phyloP scores from a whole-genome alignment of 2,797 vertebrate genomes.

The Rhinogobio ventralis region DNA sequence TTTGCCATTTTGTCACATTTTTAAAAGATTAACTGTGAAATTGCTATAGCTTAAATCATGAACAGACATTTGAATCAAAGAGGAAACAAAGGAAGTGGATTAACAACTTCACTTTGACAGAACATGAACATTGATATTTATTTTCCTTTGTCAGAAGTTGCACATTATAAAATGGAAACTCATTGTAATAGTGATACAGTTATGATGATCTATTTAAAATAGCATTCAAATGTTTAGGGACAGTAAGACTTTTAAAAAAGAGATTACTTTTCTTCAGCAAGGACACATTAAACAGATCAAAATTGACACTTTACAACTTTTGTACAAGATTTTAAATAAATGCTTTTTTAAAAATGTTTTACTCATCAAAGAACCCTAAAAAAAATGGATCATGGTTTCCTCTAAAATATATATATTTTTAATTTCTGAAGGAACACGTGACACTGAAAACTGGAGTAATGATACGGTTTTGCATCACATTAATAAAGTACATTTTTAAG shows the following conservation, averaged over 20 bases:
- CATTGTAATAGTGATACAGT: neutral
- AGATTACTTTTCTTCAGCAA: neutral
- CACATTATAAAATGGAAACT: neutral
- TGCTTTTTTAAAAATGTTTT: neutral
- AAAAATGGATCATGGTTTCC: neutral
- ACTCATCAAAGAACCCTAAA: neutral
- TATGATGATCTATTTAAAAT: neutral
- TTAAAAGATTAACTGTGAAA: neutral
- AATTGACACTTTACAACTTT: neutral
- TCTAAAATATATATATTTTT: neutral
- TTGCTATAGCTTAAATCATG: neutral
- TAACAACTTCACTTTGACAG: neutral
- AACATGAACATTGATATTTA: neutral
- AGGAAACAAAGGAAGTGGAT: neutral
- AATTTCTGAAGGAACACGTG: neutral
- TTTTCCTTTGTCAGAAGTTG: neutral
- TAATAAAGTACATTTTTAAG: neutral
- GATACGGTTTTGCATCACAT: neutral
- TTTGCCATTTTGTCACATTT: neutral
- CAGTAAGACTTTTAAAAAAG: neutral
- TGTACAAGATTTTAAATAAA: neutral
- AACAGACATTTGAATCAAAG: neutral
- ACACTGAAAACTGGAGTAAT: neutral
- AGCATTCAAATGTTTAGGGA: neutral
- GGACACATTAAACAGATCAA: neutral